A percentile compares a stretch with the other conserved stretches of the same genome.
These are phyloP conservation scores for Callithrix jacchus DNA, from an alignment of 2,113 vertebrate genomes.

Conservation along the genomic window DNA sequence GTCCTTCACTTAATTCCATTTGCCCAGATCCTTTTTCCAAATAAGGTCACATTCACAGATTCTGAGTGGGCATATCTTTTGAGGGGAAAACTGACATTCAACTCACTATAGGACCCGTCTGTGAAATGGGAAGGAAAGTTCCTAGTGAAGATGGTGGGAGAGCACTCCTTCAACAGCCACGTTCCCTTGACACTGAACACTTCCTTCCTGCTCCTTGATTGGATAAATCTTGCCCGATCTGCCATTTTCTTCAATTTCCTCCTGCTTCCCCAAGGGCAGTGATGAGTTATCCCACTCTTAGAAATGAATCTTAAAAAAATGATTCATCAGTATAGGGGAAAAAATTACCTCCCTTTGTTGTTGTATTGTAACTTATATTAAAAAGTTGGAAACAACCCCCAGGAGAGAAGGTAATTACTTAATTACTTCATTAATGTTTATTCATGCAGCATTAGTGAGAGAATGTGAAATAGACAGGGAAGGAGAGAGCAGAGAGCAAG, in stretches of 20 bases:
- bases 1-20: neutral
- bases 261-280: neutral
- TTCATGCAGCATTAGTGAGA: neutral
- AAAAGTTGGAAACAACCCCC: neutral
- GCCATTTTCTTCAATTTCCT: neutral
- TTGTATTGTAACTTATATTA: neutral
- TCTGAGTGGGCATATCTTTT: neutral
- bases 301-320: neutral
- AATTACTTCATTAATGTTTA: neutral
- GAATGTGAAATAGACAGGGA: fast-evolving
- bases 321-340: neutral
- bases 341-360: neutral
- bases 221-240: fast-evolving
- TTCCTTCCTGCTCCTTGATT: neutral
- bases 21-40: neutral
- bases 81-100: neutral
- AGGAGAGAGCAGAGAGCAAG: neutral
- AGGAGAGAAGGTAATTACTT: constrained; percentile 42
- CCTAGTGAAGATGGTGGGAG: too few relatives aligned
- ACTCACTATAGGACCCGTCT: neutral
- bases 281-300: neutral
- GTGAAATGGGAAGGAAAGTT: neutral
- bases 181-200: fast-evolving
- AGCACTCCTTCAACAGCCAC: fast-evolving
- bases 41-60: neutral